Base-by-base conservation (phyloP, 2,113 vertebrate genomes). In the Malurus melanocephalus region DNA sequence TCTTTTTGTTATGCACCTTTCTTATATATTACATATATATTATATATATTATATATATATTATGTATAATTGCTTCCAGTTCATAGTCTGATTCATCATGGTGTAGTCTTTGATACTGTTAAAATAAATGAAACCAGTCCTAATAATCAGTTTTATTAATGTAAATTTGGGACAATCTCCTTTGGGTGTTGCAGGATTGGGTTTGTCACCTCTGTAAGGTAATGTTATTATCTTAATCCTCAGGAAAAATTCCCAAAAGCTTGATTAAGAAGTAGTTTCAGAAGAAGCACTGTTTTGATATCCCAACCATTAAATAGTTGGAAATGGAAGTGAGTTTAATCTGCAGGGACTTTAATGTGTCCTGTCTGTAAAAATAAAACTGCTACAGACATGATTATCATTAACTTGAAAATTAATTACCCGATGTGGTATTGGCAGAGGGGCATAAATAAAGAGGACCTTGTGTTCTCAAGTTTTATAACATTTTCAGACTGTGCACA, bases 401-500 rank as follows among this genome's bases (percentile, higher is more conserved):
- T 88, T 75, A 93, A 92, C 61, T 85, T 85, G 84, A 77, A 77
- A 76, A 57, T 85, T 66, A 75, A 80, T 72, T 16, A 92, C 16
- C 28, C 61, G 62, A 30, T 76, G 48, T 53, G 28, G 7, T 68
- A 15, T 38, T 67, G 55, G 46, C 66, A 42, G 74, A 87, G 40
- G 33, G 38, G 8, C 23, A 52, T 12, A 65, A 59, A 45, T 66
- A 52, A 57, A 51, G 16, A 59, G 8, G 10, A 65, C 18, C 27
- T 13, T 20, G 9, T 59, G 13, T 73, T 79, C 12, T 28, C 28
- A 46, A 23, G 7, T 51, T 68, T 27, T n/a, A 1, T 51, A 52
- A 30, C 16, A 46, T 81, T 30, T 43, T 64, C 49, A 42, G 57
- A 10, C 14, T 38, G 27, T 81, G 35, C 48, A 64, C 30, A 13